Evolutionary conservation across 2,113 vertebrate genomes (phyloP), one percentile per base, ranked within the genome.

Genomic region (Bubo bubo): DNA sequence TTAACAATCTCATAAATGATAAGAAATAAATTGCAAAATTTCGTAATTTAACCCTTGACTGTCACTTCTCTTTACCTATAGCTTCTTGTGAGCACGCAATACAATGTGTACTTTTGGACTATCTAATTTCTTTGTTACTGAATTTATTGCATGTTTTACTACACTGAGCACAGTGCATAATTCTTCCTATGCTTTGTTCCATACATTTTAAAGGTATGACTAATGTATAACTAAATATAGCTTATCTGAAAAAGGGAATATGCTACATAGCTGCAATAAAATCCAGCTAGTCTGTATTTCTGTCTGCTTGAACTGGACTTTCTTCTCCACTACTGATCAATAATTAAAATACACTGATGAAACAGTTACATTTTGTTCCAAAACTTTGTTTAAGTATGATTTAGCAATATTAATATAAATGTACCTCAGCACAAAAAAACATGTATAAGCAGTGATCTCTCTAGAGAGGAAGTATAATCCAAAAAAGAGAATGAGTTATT

Each of bases 1-100:
- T 98, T 98, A 98, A 95, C 96, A 98, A 98, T 98, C 97, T 98
- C 98, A 97, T 95, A 97, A 98, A 97, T 96, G 75, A 98, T 98
- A 97, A 96, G 96, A 98, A 98, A 98, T 98, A 98, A 97, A 97
- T 98, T 97, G 93, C 83, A 97, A 98, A 97, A 97, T 97, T 93
- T 97, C 68, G 12, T 97, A 94, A 95, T 96, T 98, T 98, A 98
- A 98, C 98, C 96, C 97, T 98, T 92, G 58, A 94, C 58, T 90
- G 72, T 90, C 97, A 47, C 79, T 97, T 91, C 63, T 92, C 68
- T 94, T 88, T 96, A 98, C 97, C 97, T 96, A 96, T 91, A 96
- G 90, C 74, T 96, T 79, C 58, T n/a, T 56, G 59, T 39, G 73
- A 96, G 59, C 41, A 92, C 74, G 70, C 55, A 95, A 95, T 45